These are phyloP conservation scores for Perognathus longimembris DNA, from an alignment of 2,113 vertebrate species.

Conservation along the genomic window DNA sequence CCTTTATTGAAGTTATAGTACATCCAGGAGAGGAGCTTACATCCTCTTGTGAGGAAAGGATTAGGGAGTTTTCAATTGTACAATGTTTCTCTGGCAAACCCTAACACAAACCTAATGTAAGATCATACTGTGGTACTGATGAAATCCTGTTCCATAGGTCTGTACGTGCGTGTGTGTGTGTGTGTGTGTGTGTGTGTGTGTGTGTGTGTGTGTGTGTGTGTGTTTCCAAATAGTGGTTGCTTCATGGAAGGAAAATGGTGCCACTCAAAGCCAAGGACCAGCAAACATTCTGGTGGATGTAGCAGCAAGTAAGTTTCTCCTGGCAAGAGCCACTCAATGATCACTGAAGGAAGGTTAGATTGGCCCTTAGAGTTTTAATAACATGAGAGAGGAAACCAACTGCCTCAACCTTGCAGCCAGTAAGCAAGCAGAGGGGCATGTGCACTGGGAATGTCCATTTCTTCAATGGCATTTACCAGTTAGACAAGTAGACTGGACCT, in stretches of 20 bases:
- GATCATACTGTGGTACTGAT: neutral
- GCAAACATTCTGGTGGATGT: neutral
- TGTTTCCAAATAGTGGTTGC: neutral
- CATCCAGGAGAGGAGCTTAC: neutral
- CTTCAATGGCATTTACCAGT: neutral
- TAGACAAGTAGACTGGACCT: neutral
- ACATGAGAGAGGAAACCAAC: neutral
- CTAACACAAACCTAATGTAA: neutral
- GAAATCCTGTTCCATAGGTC: neutral
- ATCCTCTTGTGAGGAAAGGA: neutral
- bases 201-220: no score
- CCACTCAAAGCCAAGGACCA: neutral
- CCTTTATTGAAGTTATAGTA: neutral
- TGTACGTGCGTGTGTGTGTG: no score
- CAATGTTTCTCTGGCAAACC: neutral
- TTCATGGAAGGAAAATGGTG: neutral
- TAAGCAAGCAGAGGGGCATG: neutral
- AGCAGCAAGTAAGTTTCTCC: neutral
- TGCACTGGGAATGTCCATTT: neutral
- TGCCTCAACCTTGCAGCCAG: neutral
- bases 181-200: no score
- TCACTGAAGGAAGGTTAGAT: neutral
- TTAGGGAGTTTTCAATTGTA: neutral
- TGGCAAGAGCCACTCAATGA: neutral
- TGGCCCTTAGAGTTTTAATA: neutral